Conservation (phyloP, 1,140 invertebrate genomes). For the Hyphantria cunea region DNA sequence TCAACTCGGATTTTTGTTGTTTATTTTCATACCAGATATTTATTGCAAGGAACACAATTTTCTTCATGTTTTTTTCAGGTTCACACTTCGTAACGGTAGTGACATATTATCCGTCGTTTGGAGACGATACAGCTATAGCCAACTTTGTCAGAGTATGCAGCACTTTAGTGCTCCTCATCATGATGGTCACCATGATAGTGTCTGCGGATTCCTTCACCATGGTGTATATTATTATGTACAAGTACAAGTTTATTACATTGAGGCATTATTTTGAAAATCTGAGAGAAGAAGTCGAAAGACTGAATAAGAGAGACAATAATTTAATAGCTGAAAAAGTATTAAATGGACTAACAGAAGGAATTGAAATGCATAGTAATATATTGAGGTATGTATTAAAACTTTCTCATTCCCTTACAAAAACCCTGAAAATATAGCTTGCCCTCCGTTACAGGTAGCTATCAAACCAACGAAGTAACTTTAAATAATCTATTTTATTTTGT, state of each 20-base stretch:
- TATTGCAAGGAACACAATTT: background rate
- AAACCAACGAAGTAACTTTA: too few species aligned
- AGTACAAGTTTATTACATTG: constrained; percentile 69
- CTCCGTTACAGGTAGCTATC: too few species aligned
- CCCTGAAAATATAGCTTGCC: too few species aligned
- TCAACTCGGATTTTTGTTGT: too few species aligned
- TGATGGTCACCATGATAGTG: constrained; percentile 62
- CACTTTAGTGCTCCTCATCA: constrained; percentile 47
- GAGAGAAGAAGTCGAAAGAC: constrained; percentile 41
- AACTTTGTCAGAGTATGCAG: constrained; percentile 46
- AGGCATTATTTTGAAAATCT: constrained; percentile 62
- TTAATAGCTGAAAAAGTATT: constrained; percentile 46
- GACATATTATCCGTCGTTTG: constrained; percentile 59
- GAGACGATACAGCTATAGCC: constrained; percentile 49
- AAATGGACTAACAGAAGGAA: constrained; percentile 60
- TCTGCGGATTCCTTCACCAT: constrained; percentile 57
- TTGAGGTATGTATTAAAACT: constrained; percentile 44
- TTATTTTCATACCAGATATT: too few species aligned
- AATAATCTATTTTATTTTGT: too few species aligned
- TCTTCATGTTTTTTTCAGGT: constrained; percentile 44
- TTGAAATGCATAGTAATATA: constrained; percentile 62
- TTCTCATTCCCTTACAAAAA: too few species aligned
- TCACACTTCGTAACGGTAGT: constrained; percentile 64
- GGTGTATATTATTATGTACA: constrained; percentile 61
- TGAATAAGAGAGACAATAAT: constrained; percentile 35